These are phyloP conservation scores for Herpailurus yagouaroundi DNA, from an alignment of 2,113 vertebrate species.

Conservation along the genomic window DNA sequence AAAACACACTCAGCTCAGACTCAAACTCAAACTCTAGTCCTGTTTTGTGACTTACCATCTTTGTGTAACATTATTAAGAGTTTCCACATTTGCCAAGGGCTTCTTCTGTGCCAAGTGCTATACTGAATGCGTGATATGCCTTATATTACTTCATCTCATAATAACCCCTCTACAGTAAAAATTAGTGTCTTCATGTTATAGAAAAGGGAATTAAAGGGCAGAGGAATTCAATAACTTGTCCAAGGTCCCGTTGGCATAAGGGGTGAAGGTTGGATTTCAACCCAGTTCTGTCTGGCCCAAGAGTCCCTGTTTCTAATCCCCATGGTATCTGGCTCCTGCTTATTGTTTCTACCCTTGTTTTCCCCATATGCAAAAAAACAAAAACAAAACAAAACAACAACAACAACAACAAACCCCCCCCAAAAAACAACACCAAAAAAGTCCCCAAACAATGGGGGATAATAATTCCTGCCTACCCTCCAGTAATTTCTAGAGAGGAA, in stretches of 20 bases:
- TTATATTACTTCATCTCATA: background rate
- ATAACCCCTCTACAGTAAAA: background rate
- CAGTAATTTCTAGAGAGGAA: background rate
- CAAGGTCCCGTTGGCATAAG: background rate
- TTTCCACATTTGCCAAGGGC: background rate
- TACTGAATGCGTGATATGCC: background rate
- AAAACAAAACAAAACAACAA: too few species aligned
- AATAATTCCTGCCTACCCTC: background rate
- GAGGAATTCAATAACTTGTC: background rate
- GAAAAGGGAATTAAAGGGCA: background rate
- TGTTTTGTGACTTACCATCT: background rate
- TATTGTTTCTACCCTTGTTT: background rate
- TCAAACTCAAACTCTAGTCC: background rate
- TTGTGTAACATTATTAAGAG: background rate
- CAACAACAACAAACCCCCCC: too few species aligned
- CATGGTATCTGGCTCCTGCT: background rate
- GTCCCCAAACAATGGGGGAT: too few species aligned
- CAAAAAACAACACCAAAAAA: too few species aligned
- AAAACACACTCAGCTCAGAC: background rate
- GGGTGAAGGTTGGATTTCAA: background rate
- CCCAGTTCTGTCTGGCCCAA: background rate
- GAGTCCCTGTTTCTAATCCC: background rate
- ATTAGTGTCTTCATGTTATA: background rate
- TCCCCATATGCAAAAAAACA: background rate
- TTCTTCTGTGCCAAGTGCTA: background rate